Evolutionary conservation across 2,888 invertebrate species (phyloP).

Genomic region (Drosophila paramelanica): DNA sequence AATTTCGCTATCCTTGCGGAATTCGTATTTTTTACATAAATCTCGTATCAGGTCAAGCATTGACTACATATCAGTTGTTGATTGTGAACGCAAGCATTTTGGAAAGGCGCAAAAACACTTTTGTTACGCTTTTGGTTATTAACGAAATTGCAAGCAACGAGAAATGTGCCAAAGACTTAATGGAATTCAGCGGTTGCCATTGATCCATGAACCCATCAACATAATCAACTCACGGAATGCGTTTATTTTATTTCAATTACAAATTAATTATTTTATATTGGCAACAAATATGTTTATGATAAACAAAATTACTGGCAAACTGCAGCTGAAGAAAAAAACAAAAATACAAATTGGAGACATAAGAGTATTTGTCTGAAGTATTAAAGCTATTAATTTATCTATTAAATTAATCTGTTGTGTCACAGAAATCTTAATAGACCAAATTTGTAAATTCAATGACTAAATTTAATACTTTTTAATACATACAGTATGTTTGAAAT

Average conservation of each 20-base stretch:
- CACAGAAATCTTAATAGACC: constrained; percentile 12
- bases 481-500: constrained; percentile 6
- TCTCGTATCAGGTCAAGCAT: constrained; percentile 25
- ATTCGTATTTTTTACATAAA: constrained; percentile 4
- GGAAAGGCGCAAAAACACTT: constrained; percentile 4
- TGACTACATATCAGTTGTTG: constrained; percentile 54
- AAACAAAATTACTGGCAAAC: constrained; percentile 17
- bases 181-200: constrained; percentile 48
- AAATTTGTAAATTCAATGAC: constrained; percentile 17
- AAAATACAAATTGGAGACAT: constrained; percentile 16
- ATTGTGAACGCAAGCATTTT: constrained; percentile 37
- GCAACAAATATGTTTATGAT: constrained; percentile 6
- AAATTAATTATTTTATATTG: constrained; percentile 10
- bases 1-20: constrained; percentile 14
- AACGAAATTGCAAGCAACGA: constrained; percentile 33
- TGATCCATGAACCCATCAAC: constrained; percentile 25
- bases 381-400: constrained; percentile 51
- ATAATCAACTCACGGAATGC: constrained; percentile 3
- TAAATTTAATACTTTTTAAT: constrained; percentile 14
- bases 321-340: constrained; percentile 22
- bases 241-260: constrained; percentile 6
- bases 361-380: constrained; percentile 50
- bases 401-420: constrained; percentile 25
- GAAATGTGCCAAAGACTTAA: constrained; percentile 69
- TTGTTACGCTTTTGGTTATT: constrained; percentile 10